A percentile compares a stretch with the other conserved stretches of the same genome.
Conservation (phyloP, 1,140 invertebrate genomes). For the Magallana gigas region DNA sequence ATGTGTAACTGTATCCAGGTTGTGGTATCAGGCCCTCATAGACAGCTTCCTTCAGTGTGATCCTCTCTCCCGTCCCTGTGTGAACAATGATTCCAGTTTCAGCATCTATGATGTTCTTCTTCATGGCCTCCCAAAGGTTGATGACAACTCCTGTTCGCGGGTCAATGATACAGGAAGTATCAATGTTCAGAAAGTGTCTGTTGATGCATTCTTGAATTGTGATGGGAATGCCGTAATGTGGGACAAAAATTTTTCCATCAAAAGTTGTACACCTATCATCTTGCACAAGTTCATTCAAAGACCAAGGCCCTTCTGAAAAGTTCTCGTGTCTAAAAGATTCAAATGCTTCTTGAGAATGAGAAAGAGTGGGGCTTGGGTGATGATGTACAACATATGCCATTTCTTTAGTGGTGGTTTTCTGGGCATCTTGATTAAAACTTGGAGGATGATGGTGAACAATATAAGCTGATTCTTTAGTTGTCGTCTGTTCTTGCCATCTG, state of each 20-base stretch:
- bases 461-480: neutral
- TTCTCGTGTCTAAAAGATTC: neutral
- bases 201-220: slow-evolving; percentile 72
- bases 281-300: slow-evolving; percentile 64
- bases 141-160: slow-evolving; percentile 81
- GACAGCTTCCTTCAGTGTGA: slow-evolving; percentile 72
- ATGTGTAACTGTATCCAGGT: slow-evolving; percentile 53
- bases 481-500: neutral
- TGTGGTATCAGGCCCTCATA: slow-evolving; percentile 72
- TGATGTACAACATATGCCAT: neutral
- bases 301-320: slow-evolving; percentile 36
- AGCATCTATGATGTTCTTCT: slow-evolving; percentile 90
- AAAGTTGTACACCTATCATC: slow-evolving; percentile 59
- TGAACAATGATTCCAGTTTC: slow-evolving; percentile 86
- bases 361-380: neutral
- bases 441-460: neutral
- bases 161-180: slow-evolving; percentile 69
- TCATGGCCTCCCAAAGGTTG: slow-evolving; percentile 90
- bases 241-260: slow-evolving; percentile 85
- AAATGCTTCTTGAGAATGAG: neutral
- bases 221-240: slow-evolving; percentile 79
- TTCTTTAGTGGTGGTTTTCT: neutral
- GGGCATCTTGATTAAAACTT: neutral
- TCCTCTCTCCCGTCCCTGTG: slow-evolving; percentile 66
- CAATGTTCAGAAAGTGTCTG: slow-evolving; percentile 69